These are phyloP conservation scores for Paracentrotus lividus DNA, from an alignment of 53 echinoderm and acorn worm genomes.

Conservation along the genomic window DNA sequence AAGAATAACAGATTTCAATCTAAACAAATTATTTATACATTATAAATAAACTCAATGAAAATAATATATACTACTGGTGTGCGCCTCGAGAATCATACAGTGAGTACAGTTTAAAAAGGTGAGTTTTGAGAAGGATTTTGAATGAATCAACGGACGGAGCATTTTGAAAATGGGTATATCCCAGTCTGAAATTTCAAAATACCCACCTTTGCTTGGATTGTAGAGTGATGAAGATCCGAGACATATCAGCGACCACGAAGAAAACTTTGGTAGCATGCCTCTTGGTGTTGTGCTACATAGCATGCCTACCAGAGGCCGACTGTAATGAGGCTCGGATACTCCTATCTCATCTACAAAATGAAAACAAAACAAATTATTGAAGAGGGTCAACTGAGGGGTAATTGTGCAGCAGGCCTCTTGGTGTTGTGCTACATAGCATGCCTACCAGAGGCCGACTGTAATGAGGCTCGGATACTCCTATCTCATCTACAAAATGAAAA, in stretches of 20 bases:
- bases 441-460: constrained; percentile 75
- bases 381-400: constrained; percentile 85
- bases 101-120: no score
- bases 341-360: background rate
- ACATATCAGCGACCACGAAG: constrained; percentile 94
- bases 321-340: background rate
- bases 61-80: no score
- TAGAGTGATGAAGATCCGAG: constrained; percentile 85
- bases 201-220: constrained; percentile 87
- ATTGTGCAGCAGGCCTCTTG: constrained; percentile 82
- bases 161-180: no score
- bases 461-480: background rate
- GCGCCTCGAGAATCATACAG: no score
- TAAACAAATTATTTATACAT: no score
- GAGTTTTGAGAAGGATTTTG: no score
- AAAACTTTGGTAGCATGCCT: constrained; percentile 89
- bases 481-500: background rate
- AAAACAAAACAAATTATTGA: background rate
- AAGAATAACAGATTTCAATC: no score
- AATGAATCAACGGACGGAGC: no score
- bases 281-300: constrained; percentile 80
- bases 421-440: constrained; percentile 85
- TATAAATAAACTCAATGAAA: no score
- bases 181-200: no score
- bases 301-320: constrained; percentile 81